These are phyloP conservation scores for Caenorhabditis panamensis DNA, from an alignment of 2,888 invertebrate genomes.

Conservation along the genomic window DNA sequence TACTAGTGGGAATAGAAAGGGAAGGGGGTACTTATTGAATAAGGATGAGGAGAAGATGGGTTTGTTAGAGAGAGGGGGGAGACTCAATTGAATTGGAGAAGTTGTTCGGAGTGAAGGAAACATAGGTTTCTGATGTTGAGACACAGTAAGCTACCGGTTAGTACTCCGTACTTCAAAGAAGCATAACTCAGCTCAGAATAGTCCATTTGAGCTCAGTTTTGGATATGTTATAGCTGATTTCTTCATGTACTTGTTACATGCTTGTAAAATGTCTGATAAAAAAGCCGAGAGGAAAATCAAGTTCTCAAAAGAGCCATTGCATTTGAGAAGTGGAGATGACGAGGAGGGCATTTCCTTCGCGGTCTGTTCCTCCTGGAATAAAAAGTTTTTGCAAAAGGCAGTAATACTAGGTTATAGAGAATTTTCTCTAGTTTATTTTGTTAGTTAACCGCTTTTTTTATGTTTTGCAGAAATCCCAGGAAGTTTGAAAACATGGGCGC, in stretches of 20 bases:
- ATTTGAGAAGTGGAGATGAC: conserved; percentile 51
- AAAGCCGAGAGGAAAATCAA: conserved; percentile 68
- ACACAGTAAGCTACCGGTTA: no score
- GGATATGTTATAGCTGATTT: no score
- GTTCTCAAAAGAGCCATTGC: conserved; percentile 66
- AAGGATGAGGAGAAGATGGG: conserved; percentile 25
- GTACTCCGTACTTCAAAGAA: no score
- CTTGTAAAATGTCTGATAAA: conserved; percentile 45
- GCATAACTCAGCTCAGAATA: no score
- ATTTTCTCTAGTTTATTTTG: no score
- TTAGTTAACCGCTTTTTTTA: no score
- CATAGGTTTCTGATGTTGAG: no score
- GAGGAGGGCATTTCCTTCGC: conserved; percentile 53
- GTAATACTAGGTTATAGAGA: no score
- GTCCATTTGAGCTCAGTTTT: no score
- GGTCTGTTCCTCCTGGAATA: conserved; percentile 58
- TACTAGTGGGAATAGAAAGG: conserved; percentile 7
- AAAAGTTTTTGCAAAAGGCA: no score
- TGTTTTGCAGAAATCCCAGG: no score
- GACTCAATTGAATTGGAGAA: conserved; percentile 12
- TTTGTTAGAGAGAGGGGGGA: conserved; percentile 5
- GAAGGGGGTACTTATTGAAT: conserved; percentile 45
- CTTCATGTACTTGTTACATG: conserved; percentile 55
- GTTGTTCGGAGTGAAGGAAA: background rate
- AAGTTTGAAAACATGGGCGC: no score